Evolutionary conservation across 1,140 invertebrate species (phyloP).

Genomic region (Drosophila melanica): DNA sequence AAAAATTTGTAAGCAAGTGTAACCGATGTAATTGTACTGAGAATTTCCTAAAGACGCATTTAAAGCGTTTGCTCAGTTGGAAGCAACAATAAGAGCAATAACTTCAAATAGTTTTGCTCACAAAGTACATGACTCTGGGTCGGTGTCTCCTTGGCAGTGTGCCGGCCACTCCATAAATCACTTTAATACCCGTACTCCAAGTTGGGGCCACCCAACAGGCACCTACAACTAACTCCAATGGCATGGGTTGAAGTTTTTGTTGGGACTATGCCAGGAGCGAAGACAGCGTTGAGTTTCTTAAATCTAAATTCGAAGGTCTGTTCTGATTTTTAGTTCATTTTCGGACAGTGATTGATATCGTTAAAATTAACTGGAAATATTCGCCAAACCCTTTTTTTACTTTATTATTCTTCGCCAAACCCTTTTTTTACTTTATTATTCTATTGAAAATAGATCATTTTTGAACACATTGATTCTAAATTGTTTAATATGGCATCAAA

Average conservation of each 20-base stretch:
- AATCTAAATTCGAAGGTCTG: constrained; percentile 22
- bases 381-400: constrained; percentile 1
- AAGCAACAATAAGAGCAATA: not conserved
- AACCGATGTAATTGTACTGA: constrained; percentile 64
- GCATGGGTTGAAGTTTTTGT: not conserved
- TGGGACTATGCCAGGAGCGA: constrained; percentile 18
- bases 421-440: not conserved
- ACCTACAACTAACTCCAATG: constrained; percentile 8
- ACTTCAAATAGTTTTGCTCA: constrained; percentile 30
- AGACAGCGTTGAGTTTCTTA: not conserved
- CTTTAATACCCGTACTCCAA: constrained; percentile 33
- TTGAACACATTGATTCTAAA: not conserved
- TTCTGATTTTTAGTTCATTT: constrained; percentile 20
- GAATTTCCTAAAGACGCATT: constrained; percentile 53
- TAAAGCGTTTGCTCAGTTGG: constrained; percentile 47
- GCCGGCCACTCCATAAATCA: constrained; percentile 64
- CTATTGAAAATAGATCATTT: too few relatives aligned
- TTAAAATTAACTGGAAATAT: constrained; percentile 2
- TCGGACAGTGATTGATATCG: constrained; percentile 18
- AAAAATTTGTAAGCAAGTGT: constrained; percentile 5
- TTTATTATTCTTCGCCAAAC: too few relatives aligned
- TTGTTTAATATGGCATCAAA: not conserved
- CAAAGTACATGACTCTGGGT: constrained; percentile 21
- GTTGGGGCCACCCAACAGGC: not conserved
- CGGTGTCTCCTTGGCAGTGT: constrained; percentile 20